A percentile compares a stretch with the other conserved stretches of the same genome.
Conservation (phyloP, 2,797 vertebrate species). For the Pangasius macronema region DNA sequence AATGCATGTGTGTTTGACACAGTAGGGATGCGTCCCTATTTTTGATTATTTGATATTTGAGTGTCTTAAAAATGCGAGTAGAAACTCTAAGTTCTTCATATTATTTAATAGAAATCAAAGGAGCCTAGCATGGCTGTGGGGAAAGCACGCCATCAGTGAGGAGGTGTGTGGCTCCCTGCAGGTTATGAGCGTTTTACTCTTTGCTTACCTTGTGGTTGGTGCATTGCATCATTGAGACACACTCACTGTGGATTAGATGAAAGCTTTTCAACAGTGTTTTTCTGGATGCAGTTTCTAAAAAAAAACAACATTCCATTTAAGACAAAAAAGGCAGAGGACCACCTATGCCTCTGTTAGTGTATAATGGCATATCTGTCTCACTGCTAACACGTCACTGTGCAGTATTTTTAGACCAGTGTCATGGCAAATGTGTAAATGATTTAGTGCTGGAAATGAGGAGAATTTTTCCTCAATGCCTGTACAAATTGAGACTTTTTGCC, state of each 20-base stretch:
- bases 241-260: constrained; percentile 22
- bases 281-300: neutral
- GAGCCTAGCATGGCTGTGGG: neutral
- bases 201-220: constrained; percentile 31
- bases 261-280: neutral
- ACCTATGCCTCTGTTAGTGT: constrained; percentile 11
- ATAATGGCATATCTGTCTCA: neutral
- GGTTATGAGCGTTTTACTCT: constrained; percentile 15
- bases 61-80: constrained; percentile 4
- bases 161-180: constrained; percentile 13
- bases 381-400: constrained; percentile 14
- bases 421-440: constrained; percentile 25
- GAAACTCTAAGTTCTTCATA: neutral
- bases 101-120: neutral
- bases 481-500: neutral
- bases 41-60: neutral
- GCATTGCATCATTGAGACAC: constrained; percentile 30
- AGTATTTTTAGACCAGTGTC: constrained; percentile 25
- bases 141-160: neutral
- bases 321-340: neutral
- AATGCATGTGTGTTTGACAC: neutral
- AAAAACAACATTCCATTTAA: neutral
- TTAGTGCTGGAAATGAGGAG: constrained; percentile 25
- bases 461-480: neutral
- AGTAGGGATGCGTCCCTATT: neutral